Conservation (phyloP, 2,888 invertebrate genomes). For the Gnatocerus cornutus region DNA sequence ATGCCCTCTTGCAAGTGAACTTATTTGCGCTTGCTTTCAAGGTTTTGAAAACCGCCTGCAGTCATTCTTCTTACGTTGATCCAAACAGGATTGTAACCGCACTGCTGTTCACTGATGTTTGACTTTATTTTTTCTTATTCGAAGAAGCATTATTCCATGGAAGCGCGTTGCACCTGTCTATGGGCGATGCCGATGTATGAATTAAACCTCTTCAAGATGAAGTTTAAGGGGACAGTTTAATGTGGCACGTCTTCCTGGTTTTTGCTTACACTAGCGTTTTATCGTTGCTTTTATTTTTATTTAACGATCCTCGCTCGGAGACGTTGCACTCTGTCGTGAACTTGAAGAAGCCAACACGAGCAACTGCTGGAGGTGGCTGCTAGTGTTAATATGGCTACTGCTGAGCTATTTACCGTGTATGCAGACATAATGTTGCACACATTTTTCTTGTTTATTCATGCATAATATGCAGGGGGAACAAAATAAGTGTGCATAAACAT, state of each 20-base stretch:
- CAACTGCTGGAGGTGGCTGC: background rate
- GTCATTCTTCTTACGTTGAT: slow-evolving; percentile 14
- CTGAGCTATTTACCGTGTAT: background rate
- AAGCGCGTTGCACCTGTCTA: slow-evolving; percentile 14
- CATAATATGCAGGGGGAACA: too few species aligned
- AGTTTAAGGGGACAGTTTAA: background rate
- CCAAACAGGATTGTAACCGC: slow-evolving; percentile 24
- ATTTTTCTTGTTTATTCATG: too few species aligned
- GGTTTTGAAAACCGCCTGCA: slow-evolving; percentile 31
- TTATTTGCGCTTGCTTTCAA: slow-evolving; percentile 26
- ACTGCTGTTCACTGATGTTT: slow-evolving; percentile 26
- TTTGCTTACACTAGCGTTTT: background rate
- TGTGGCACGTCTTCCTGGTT: slow-evolving; percentile 1
- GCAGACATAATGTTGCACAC: slow-evolving; percentile 3
- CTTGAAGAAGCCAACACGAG: slow-evolving; percentile 1
- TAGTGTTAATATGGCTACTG: background rate
- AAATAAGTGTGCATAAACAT: too few species aligned
- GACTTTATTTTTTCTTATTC: slow-evolving; percentile 23
- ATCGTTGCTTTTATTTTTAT: background rate
- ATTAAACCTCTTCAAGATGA: too few species aligned
- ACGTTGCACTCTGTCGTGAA: slow-evolving; percentile 1
- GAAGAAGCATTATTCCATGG: slow-evolving; percentile 27
- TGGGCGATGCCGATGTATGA: background rate
- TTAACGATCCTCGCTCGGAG: background rate
- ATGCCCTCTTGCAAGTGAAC: slow-evolving; percentile 27